Base-by-base conservation (phyloP, 23 tunicate genomes). In the Phallusia fumigata region DNA sequence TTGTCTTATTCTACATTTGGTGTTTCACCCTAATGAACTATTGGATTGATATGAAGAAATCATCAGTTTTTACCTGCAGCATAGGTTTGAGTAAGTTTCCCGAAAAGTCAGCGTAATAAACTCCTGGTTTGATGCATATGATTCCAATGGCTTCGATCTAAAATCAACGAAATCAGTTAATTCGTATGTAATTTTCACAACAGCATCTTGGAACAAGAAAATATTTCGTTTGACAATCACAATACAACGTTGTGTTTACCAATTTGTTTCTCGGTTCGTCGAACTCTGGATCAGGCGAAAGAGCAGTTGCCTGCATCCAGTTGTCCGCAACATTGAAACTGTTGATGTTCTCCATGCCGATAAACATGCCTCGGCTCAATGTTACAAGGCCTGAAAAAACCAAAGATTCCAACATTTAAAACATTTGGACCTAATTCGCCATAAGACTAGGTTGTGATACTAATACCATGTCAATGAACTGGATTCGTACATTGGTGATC, bases 61-160 rank as follows among this genome's bases (percentile, higher is more conserved):
- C 47, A 40, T 40, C 10, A 16, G 28, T 13, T 58, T 2, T 45
- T 53, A 80, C 83, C 73, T 80, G 31, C 12, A 80, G 74, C 45
- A 80, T 35, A 52, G 73, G 6, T 0, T 13, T 22, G 6, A 80
- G 36, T 5, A 78, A 85, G 49, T 86, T 86, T 49, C 83, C 79
- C 18, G 64, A 52, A 34, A 86, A 33, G 74, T 86, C 53, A 1
- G 80, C 84, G 51, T 44, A 86, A 33, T 86, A 75, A 31, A 86
- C 33, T 32, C 90, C 90, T n/a, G 81, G 90, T 40, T 86, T 86
- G 81, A 85, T 30, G 31, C 90, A 86, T 18, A 86, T n/a, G 22
- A 86, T 30, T 31, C 78, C 65, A 21, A 86, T 44, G 19, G 80
- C 84, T 44, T 80, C 85, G 22, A 80, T 50, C 90, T 86, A 24